Evolutionary conservation across 2,888 invertebrate genomes (phyloP).

Genomic region (Tanytarsus gracilentus): DNA sequence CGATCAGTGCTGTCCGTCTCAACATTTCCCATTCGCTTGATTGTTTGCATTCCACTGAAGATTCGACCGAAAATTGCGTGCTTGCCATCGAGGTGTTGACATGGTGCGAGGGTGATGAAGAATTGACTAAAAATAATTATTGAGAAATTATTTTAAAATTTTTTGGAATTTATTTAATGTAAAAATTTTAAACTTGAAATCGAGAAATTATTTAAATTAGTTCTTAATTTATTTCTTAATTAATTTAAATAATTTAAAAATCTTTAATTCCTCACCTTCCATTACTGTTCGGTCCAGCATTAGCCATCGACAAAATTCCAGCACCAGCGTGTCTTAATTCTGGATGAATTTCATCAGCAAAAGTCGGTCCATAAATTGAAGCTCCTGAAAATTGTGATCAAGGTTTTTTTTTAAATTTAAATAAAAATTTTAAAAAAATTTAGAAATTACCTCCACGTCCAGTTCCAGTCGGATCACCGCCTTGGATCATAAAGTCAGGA

Average conservation of each 20-base stretch:
- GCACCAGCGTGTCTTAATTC: constrained; percentile 92
- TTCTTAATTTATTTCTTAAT: too few relatives aligned
- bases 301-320: constrained; percentile 94
- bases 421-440: too few relatives aligned
- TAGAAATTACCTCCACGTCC: constrained; percentile 97
- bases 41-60: constrained; percentile 77
- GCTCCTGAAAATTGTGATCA: too few relatives aligned
- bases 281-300: constrained; percentile 93
- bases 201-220: too few relatives aligned
- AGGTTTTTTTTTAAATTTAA: too few relatives aligned
- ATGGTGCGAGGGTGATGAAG: constrained; percentile 92
- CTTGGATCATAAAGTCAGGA: constrained; percentile 86
- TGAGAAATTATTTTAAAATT: not conserved
- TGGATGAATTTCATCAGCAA: constrained; percentile 90
- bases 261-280: constrained; percentile 51
- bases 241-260: not conserved
- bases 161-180: not conserved
- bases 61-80: constrained; percentile 94
- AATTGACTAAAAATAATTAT: constrained; percentile 55
- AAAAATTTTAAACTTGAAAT: not conserved
- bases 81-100: constrained; percentile 96
- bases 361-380: constrained; percentile 91
- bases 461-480: constrained; percentile 80
- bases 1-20: constrained; percentile 89
- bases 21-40: constrained; percentile 85